Percentiles rank a stretch among this genome's conserved stretches.
These are phyloP conservation scores for Drosophila mimica DNA, from an alignment of 2,888 invertebrate species.

Conservation along the genomic window DNA sequence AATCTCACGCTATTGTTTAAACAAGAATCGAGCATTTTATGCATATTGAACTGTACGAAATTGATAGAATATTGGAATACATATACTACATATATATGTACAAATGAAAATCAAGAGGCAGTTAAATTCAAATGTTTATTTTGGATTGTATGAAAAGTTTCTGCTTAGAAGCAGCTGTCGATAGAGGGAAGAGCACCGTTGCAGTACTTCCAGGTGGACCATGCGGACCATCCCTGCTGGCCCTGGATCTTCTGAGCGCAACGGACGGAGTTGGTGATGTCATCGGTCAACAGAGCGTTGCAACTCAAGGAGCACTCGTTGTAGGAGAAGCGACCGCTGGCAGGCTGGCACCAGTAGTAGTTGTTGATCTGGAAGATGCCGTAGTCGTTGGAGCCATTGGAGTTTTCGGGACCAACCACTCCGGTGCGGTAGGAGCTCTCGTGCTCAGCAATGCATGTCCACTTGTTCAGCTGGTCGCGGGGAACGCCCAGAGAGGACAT, in stretches of 20 bases:
- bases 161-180: conserved; percentile 62
- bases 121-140: neutral
- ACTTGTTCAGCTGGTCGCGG: conserved; percentile 57
- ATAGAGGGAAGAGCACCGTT: conserved; percentile 65
- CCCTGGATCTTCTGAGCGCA: conserved; percentile 73
- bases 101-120: neutral
- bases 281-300: conserved; percentile 69
- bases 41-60: neutral
- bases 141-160: neutral
- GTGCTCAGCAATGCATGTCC: conserved; percentile 73
- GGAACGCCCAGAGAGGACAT: conserved; percentile 72
- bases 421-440: conserved; percentile 83
- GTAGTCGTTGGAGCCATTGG: conserved; percentile 85
- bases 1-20: neutral
- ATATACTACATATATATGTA: neutral
- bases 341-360: conserved; percentile 81
- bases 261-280: conserved; percentile 70
- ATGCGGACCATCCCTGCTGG: conserved; percentile 79
- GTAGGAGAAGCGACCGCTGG: conserved; percentile 64
- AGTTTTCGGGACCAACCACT: conserved; percentile 84
- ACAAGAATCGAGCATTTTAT: neutral
- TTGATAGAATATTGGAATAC: neutral
- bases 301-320: conserved; percentile 77
- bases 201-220: conserved; percentile 78
- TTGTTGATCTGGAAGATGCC: conserved; percentile 84